Evolutionary conservation across 2,113 vertebrate species (phyloP).

Genomic region (Chitala chitala): DNA sequence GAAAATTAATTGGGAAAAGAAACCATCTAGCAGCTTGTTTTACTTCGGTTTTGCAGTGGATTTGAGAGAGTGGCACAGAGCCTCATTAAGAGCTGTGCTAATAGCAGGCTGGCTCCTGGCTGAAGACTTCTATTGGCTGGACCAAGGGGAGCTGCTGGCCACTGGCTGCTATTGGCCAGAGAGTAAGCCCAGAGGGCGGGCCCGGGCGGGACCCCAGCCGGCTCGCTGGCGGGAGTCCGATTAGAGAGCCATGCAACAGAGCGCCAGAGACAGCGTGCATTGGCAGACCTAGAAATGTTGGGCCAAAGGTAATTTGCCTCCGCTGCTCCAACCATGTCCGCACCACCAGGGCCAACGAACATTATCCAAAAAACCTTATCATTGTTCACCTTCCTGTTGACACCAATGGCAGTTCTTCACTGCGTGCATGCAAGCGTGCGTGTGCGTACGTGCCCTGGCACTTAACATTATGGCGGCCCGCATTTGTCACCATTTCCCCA

Average conservation of each 20-base stretch:
- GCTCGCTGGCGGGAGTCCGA: neutral
- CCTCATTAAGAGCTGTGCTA: neutral
- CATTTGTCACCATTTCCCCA: neutral
- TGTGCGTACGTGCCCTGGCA: neutral
- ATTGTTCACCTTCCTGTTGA: neutral
- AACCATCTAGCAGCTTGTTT: neutral
- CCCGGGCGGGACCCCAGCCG: neutral
- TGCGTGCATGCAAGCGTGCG: neutral
- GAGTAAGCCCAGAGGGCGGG: neutral
- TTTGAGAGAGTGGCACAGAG: neutral
- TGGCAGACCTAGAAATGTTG: neutral
- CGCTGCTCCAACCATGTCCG: neutral
- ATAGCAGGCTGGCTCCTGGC: constrained; percentile 15
- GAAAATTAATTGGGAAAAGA: neutral
- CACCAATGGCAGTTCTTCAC: neutral
- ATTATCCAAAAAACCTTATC: neutral
- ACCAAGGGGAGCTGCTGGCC: neutral
- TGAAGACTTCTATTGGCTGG: neutral
- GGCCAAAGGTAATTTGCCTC: constrained; percentile 22
- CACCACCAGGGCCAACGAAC: neutral
- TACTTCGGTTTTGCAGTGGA: neutral
- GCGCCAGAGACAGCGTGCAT: neutral
- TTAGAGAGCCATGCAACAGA: neutral
- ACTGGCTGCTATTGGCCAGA: constrained; percentile 9
- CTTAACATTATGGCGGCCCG: neutral